phyloP scores from a whole-genome alignment of 2,888 invertebrate genomes.

The Rhagonycha fulva region DNA sequence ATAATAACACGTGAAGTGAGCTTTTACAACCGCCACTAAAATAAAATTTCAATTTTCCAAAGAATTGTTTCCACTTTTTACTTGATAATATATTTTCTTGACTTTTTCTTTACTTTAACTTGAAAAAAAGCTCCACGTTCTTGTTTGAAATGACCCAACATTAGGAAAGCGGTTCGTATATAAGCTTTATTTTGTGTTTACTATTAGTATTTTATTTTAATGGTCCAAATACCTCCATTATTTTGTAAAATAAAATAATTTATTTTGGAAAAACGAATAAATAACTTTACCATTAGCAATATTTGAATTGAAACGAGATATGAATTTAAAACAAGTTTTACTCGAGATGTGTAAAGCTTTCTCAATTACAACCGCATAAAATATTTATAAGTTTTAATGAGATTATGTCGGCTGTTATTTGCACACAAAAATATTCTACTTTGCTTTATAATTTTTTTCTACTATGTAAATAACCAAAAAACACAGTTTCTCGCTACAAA shows the following conservation, averaged over 20 bases:
- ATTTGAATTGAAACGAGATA: constrained; percentile 21
- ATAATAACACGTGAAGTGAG: constrained; percentile 36
- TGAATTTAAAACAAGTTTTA: constrained; percentile 19
- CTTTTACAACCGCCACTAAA: constrained; percentile 30
- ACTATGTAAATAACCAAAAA: not conserved
- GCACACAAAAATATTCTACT: not conserved
- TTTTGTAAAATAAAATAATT: not conserved
- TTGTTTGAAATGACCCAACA: not conserved
- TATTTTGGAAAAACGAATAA: constrained; percentile 5
- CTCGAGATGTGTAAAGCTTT: not conserved
- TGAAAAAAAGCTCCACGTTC: not conserved
- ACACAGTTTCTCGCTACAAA: not conserved
- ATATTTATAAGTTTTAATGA: not conserved
- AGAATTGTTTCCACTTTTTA: constrained; percentile 34
- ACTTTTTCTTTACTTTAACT: constrained; percentile 14
- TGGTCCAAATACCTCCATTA: not conserved
- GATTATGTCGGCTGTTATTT: not conserved
- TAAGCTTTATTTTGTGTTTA: not conserved
- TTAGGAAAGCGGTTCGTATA: not conserved
- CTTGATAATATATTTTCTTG: constrained; percentile 29
- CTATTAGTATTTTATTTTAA: not conserved
- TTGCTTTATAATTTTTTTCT: not conserved
- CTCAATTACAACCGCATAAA: not conserved
- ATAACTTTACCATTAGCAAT: constrained; percentile 21
- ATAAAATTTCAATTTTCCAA: constrained; percentile 36